phyloP scores from a whole-genome alignment of 1,140 invertebrate species.

The Stegodyphus dumicola region DNA sequence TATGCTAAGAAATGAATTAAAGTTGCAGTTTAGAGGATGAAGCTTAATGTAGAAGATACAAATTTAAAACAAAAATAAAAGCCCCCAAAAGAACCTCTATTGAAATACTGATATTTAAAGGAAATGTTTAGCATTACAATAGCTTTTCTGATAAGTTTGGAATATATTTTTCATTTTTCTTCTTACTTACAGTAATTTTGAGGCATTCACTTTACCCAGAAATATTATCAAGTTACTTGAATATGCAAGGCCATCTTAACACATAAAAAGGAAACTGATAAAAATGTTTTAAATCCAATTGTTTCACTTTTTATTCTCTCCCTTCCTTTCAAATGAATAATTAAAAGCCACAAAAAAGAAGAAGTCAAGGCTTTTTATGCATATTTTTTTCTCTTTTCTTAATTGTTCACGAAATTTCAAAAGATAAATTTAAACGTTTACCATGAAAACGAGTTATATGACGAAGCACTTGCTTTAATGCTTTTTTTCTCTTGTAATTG shows the following conservation, averaged over 20 bases:
- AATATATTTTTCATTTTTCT: no score
- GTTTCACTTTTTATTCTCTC: conserved; percentile 29
- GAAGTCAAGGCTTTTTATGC: background rate
- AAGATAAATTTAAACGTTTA: conserved; percentile 33
- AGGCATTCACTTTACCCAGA: conserved; percentile 27
- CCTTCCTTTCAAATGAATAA: conserved; percentile 49
- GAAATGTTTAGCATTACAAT: no score
- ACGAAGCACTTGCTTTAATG: conserved; percentile 15
- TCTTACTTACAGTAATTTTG: background rate
- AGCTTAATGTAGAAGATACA: no score
- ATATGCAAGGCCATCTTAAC: conserved; percentile 37
- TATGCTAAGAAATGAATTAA: no score
- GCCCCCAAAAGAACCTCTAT: no score
- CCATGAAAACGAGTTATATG: conserved; percentile 22
- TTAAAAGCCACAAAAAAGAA: conserved; percentile 43
- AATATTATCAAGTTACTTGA: conserved; percentile 47
- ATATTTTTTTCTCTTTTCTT: background rate
- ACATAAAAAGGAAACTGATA: conserved; percentile 49
- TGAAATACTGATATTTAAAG: no score
- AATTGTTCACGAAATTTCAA: conserved; percentile 12
- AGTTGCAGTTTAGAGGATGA: no score
- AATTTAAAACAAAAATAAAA: no score
- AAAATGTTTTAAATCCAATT: conserved; percentile 58
- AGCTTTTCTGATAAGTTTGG: no score
- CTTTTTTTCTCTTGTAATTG: background rate